Evolutionary conservation across 2,113 vertebrate species (phyloP), one percentile per base, ranked within the genome.

Genomic region (Callithrix jacchus): DNA sequence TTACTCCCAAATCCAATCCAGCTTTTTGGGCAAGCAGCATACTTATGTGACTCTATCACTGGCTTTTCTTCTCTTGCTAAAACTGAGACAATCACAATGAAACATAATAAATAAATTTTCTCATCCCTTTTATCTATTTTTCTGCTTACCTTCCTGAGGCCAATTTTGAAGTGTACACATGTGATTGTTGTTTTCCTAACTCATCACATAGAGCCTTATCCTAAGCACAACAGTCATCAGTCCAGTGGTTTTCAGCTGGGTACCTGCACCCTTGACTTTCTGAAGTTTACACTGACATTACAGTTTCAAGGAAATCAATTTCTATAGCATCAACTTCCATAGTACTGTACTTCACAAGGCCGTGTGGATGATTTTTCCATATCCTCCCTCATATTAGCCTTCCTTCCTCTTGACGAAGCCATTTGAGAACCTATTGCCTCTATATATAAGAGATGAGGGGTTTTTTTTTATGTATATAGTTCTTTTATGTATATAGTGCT

Each of bases 31-130:
- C 95, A 97, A 37, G 13, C 1, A n/a, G 21, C 32, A 30, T 7
- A 8, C 0, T 8, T 0, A n/a, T 0, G 6, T 4, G 6, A 9
- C 0, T 23, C 0, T 23, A 1, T 0, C 37, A 12, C 2, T 0
- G 4, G 1, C 1, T 52, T 2, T 20, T 13, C 2, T 0, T 8
- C 42, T 52, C 5, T 80, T 8, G 0, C 87, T 95, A 85, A 66
- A 93, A 91, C 5, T 47, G 45, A 40, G 25, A 90, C 9, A 91
- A 79, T 10, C 25, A 96, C 17, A 68, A 42, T 20, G 6, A 45
- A 52, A 37, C 47, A 81, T 20, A 66, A 47, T 27, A 23, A 35
- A 58, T 20, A 25, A 14, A 70, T 45, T 35, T 77, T 64, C 25
- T 52, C 10, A 27, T 27, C 2, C 20, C 25, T 86, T 68, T 32